Evolutionary conservation across 1,140 invertebrate genomes (phyloP).

Genomic region (Pentalonia nigronervosa): DNA sequence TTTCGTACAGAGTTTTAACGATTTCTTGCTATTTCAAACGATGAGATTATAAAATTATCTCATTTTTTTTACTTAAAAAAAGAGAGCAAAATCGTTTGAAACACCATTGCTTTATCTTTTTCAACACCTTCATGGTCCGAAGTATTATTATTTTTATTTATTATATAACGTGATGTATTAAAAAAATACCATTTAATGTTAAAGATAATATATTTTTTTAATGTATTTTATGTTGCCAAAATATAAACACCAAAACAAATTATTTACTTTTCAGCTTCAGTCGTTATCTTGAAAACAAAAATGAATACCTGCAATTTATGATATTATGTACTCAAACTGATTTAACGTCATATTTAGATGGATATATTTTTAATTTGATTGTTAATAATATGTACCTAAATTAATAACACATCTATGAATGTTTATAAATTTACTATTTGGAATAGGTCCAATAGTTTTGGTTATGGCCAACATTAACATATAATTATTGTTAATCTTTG

Average conservation of each 20-base stretch:
- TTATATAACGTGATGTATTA: background rate
- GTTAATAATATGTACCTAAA: background rate
- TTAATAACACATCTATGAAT: conserved; percentile 38
- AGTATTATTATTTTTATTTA: background rate
- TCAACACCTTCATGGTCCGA: background rate
- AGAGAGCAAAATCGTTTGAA: background rate
- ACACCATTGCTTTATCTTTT: conserved; percentile 17
- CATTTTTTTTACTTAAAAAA: background rate
- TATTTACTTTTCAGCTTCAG: background rate
- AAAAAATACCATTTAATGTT: background rate
- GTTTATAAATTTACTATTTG: conserved; percentile 36
- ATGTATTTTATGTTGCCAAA: background rate
- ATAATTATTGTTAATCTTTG: conserved; percentile 49
- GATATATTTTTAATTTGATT: background rate
- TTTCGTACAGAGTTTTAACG: conserved; percentile 9
- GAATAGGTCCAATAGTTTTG: background rate
- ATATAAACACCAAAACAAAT: background rate
- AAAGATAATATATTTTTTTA: conserved; percentile 23
- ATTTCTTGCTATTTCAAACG: conserved; percentile 12
- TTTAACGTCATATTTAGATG: background rate
- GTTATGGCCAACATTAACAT: conserved; percentile 19
- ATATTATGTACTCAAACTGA: background rate
- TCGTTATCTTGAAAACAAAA: background rate
- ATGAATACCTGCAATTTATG: background rate
- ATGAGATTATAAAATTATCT: background rate